A percentile compares a stretch with the other conserved stretches of the same genome.
These are phyloP conservation scores for Melitaea cinxia DNA, from an alignment of 1,140 invertebrate genomes.

Conservation along the genomic window DNA sequence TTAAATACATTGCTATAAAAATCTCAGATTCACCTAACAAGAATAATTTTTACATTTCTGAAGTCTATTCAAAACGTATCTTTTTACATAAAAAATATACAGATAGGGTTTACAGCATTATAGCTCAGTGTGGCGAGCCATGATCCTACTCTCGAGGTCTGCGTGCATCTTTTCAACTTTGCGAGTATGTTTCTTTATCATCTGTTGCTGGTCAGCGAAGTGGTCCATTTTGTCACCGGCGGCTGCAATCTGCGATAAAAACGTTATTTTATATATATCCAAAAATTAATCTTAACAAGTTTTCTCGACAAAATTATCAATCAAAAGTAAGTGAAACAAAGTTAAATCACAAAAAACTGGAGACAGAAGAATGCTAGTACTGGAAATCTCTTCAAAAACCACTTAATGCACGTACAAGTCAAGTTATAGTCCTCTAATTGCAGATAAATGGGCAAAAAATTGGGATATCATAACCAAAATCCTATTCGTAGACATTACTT, in stretches of 20 bases:
- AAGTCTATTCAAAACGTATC: not conserved
- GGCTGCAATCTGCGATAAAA: constrained; percentile 78
- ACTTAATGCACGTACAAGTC: no score
- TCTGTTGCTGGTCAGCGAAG: constrained; percentile 85
- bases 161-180: constrained; percentile 94
- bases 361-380: no score
- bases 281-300: no score
- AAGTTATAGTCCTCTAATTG: no score
- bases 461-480: no score
- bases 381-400: no score
- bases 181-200: constrained; percentile 90
- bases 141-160: constrained; percentile 90
- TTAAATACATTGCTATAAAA: not conserved
- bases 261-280: constrained; percentile 18
- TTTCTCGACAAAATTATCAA: no score
- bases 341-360: no score
- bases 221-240: constrained; percentile 84
- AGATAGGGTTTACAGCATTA: constrained; percentile 46
- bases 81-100: not conserved
- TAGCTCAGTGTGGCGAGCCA: constrained; percentile 88
- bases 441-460: no score
- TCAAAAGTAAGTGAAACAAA: no score
- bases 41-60: not conserved
- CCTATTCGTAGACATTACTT: no score
- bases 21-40: not conserved